Conservation (phyloP, 2,797 vertebrate genomes). For the Phataginus tetradactyla region DNA sequence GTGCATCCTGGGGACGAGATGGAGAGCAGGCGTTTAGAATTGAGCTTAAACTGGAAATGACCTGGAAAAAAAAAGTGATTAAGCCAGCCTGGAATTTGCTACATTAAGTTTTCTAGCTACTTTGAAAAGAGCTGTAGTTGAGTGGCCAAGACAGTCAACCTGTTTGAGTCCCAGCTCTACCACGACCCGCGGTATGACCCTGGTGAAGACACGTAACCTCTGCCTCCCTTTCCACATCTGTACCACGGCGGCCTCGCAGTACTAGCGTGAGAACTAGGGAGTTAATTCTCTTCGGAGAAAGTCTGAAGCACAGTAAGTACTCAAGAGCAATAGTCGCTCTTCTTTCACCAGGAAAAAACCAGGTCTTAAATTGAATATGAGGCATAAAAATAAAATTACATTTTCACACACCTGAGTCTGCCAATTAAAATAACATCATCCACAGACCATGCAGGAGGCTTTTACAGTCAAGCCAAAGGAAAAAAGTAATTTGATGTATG, state of each 20-base stretch:
- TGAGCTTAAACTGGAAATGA: not conserved
- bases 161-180: not conserved
- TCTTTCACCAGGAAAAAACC: not conserved
- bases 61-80: not conserved
- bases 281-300: not conserved
- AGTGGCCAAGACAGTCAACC: not conserved
- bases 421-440: constrained; percentile 7
- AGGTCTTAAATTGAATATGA: not conserved
- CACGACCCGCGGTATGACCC: not conserved
- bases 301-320: not conserved
- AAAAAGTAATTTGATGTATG: not conserved
- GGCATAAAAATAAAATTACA: not conserved
- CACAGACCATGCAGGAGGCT: not conserved
- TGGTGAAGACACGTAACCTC: not conserved
- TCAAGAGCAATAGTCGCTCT: not conserved
- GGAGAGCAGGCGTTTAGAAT: not conserved
- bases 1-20: not conserved
- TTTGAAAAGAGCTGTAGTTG: not conserved
- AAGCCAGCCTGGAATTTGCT: not conserved
- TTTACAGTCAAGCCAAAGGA: not conserved
- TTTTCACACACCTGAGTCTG: not conserved
- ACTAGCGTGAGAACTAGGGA: not conserved
- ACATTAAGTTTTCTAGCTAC: not conserved
- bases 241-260: not conserved
- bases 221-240: not conserved